These are phyloP conservation scores for Drosophila ironensis DNA, from an alignment of 1,140 invertebrate genomes.

Conservation along the genomic window DNA sequence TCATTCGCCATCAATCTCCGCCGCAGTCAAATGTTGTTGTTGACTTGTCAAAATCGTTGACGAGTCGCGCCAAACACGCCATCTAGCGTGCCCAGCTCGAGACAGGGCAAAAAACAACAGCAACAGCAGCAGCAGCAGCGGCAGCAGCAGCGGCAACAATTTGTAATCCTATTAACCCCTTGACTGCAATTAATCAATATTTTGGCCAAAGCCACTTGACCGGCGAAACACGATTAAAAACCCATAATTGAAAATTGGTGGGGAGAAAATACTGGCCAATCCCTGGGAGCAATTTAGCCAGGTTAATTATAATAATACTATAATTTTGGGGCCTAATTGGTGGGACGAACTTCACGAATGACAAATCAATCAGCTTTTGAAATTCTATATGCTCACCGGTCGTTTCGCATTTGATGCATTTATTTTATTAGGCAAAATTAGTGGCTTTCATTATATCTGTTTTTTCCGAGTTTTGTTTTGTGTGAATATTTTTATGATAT, in stretches of 20 bases:
- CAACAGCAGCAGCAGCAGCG: constrained; percentile 7
- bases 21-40: constrained; percentile 23
- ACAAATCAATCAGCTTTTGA: constrained; percentile 30
- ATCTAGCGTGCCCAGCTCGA: constrained; percentile 55
- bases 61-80: constrained; percentile 53
- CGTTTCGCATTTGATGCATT: constrained; percentile 50
- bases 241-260: constrained; percentile 28
- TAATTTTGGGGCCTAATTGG: constrained; percentile 13
- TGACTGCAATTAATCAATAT: constrained; percentile 67
- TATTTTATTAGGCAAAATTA: constrained; percentile 55
- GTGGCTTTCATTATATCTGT: constrained; percentile 61
- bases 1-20: constrained; percentile 45
- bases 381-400: constrained; percentile 1
- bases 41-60: constrained; percentile 67
- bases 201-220: constrained; percentile 45
- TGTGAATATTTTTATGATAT: constrained; percentile 57
- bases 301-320: constrained; percentile 29
- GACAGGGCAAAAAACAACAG: neutral
- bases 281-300: constrained; percentile 5
- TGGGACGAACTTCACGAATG: constrained; percentile 1
- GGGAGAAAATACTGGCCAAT: neutral
- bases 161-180: constrained; percentile 74
- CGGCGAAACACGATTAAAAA: constrained; percentile 20
- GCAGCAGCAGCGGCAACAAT: constrained; percentile 12
- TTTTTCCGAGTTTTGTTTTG: constrained; percentile 44